Evolutionary conservation across 2,888 invertebrate species (phyloP).

Genomic region (Petrophora chlorosata): DNA sequence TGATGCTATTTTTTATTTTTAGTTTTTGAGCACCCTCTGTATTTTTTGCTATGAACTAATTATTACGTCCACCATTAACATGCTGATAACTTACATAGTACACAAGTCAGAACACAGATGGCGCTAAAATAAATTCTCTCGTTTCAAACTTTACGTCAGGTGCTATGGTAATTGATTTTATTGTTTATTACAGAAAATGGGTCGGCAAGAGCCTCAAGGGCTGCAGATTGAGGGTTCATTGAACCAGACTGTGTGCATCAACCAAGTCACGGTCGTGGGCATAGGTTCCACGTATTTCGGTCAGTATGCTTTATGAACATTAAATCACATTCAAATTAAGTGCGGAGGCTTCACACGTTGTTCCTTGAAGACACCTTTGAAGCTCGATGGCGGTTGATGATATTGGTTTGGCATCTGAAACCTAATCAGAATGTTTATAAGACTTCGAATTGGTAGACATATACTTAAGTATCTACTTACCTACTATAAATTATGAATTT

Average conservation of each 20-base stretch:
- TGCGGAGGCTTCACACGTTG: slow-evolving; percentile 25
- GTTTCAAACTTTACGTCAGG: too few relatives aligned
- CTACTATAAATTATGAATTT: too few relatives aligned
- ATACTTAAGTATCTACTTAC: background rate
- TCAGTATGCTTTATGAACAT: slow-evolving; percentile 72
- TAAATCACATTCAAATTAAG: slow-evolving; percentile 45
- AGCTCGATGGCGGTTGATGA: background rate
- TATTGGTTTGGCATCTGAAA: background rate
- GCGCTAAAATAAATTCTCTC: slow-evolving; percentile 39
- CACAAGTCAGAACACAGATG: slow-evolving; percentile 42
- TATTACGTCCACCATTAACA: background rate
- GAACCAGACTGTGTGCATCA: slow-evolving; percentile 58
- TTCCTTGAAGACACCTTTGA: slow-evolving; percentile 32
- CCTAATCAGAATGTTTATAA: background rate
- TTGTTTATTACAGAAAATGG: slow-evolving; percentile 71
- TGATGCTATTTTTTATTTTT: too few relatives aligned
- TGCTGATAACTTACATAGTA: slow-evolving; percentile 5
- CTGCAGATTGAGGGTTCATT: slow-evolving; percentile 54
- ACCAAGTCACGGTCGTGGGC: slow-evolving; percentile 66
- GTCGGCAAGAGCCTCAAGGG: slow-evolving; percentile 63
- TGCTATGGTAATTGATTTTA: slow-evolving; percentile 36
- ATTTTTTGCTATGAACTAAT: background rate
- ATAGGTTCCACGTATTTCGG: slow-evolving; percentile 76
- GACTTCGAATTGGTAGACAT: background rate
- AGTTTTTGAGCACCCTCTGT: slow-evolving; percentile 1